These are phyloP conservation scores for Anolis carolinensis DNA, from an alignment of 2,113 vertebrate genomes.

Conservation along the genomic window DNA sequence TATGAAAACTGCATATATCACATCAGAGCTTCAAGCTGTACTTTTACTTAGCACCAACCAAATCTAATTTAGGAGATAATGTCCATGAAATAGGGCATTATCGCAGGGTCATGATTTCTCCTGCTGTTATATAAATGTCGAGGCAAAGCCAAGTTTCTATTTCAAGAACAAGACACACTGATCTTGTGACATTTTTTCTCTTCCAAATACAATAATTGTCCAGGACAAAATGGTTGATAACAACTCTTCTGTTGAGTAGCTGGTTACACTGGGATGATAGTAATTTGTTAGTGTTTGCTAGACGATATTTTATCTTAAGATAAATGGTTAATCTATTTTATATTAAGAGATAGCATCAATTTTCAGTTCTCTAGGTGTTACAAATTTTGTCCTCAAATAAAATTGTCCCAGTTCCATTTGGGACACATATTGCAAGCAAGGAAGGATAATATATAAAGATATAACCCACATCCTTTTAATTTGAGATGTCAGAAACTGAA, in stretches of 20 bases:
- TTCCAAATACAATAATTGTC: background rate
- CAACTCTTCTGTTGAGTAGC: accelerated
- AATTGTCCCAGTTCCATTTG: no score
- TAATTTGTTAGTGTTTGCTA: background rate
- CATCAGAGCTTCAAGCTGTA: background rate
- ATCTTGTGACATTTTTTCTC: background rate
- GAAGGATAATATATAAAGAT: no score
- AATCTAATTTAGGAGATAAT: slow-evolving; percentile 5
- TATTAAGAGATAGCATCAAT: no score
- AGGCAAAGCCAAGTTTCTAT: slow-evolving; percentile 19
- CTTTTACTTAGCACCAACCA: slow-evolving; percentile 7
- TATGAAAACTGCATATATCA: background rate
- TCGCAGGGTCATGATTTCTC: background rate
- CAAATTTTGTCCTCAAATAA: no score
- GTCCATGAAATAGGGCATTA: slow-evolving; percentile 19
- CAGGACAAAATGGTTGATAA: background rate
- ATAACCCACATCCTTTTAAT: background rate
- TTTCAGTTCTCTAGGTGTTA: no score
- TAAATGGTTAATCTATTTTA: background rate
- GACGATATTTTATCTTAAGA: background rate
- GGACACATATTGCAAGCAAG: no score
- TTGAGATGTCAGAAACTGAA: background rate
- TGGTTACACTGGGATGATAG: background rate
- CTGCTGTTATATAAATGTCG: background rate
- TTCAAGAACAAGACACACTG: background rate